Evolutionary conservation across 2,888 invertebrate species (phyloP), one percentile per base, ranked within the genome.

Genomic region (Fragum fragum): DNA sequence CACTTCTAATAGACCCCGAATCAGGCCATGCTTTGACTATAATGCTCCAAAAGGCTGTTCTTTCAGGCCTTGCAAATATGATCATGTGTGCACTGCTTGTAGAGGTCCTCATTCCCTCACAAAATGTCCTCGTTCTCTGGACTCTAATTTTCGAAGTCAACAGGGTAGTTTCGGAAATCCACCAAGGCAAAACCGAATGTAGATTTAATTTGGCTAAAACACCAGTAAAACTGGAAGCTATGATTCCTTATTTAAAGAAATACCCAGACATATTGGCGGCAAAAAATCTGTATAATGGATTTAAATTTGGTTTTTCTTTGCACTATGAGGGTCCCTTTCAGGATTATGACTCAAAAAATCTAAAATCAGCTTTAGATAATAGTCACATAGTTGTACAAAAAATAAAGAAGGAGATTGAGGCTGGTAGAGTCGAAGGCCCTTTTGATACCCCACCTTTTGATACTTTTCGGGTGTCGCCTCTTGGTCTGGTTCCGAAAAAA

Each of bases 401-500:
- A n/a, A n/a, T n/a, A n/a, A n/a, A n/a, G n/a, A n/a, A n/a, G n/a
- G n/a, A n/a, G n/a, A n/a, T n/a, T n/a, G n/a, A n/a, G n/a, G n/a
- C n/a, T n/a, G n/a, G n/a, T n/a, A n/a, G n/a, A n/a, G n/a, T n/a
- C n/a, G n/a, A n/a, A n/a, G n/a, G n/a, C n/a, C n/a, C n/a, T n/a
- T n/a, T n/a, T n/a, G n/a, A n/a, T n/a, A n/a, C n/a, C n/a, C n/a
- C n/a, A n/a, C n/a, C n/a, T n/a, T n/a, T n/a, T n/a, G n/a, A n/a
- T n/a, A n/a, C n/a, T 16, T 63, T 73, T 28, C 1, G 55, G 16
- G 71, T 71, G 14, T 55, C 55, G 26, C 71, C 55, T 18, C 55
- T 71, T 23, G 71, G 71, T 21, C 55, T 71, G 1, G 71, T 71
- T 6, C n/a, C n/a, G 6, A 55, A 71, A 71, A 71, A 71, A 55